Evolutionary conservation across 2,888 invertebrate species (phyloP).

Genomic region (Seira ritae): DNA sequence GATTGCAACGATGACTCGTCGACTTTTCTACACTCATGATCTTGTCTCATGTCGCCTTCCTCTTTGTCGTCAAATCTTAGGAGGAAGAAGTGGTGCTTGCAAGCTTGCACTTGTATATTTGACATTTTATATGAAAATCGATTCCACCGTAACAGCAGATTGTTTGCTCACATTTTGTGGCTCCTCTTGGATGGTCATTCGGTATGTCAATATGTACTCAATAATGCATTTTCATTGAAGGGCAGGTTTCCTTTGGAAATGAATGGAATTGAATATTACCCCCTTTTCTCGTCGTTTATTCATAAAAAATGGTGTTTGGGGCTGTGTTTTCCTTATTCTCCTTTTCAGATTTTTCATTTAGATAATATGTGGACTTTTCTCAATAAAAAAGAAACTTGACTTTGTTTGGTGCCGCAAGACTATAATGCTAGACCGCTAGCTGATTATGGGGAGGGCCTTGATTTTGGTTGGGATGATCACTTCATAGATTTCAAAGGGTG

Average conservation of each 20-base stretch:
- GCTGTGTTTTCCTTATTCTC: conserved; percentile 3
- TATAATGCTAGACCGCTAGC: neutral
- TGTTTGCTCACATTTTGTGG: neutral
- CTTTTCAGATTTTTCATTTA: neutral
- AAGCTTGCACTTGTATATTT: neutral
- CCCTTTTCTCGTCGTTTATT: neutral
- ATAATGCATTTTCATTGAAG: conserved; percentile 8
- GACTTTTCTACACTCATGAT: conserved; percentile 5
- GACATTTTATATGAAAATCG: neutral
- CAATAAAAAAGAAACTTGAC: neutral
- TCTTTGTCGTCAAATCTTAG: too few relatives aligned
- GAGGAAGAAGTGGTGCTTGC: neutral
- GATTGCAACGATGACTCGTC: conserved; percentile 55
- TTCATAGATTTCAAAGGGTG: conserved; percentile 3
- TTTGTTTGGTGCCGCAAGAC: neutral
- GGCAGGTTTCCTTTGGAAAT: conserved; percentile 17
- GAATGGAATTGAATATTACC: conserved; percentile 44
- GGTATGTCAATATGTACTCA: neutral
- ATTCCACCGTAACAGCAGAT: neutral
- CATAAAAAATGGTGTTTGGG: conserved; percentile 8
- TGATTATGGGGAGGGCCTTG: neutral
- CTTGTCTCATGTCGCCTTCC: neutral
- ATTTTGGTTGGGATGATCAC: conserved; percentile 10
- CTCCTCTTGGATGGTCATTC: too few relatives aligned
- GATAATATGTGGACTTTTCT: neutral